A percentile compares a stretch with the other conserved stretches of the same genome.
These are phyloP conservation scores for Choreutis nemorana DNA, from an alignment of 2,888 invertebrate species.

Conservation along the genomic window DNA sequence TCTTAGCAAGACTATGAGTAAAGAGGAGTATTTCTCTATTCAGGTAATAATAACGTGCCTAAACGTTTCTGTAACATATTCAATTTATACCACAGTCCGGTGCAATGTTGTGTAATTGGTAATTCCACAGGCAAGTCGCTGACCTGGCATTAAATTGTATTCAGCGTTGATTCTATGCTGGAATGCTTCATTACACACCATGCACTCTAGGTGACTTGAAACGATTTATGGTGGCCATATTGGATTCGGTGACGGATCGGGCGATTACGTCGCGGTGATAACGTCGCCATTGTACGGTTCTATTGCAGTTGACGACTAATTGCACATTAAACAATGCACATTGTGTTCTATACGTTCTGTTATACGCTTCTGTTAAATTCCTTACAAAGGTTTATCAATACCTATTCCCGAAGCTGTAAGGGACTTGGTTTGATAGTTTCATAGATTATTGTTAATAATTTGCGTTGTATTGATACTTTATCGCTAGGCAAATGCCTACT, in stretches of 20 bases:
- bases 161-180: constrained; percentile 21
- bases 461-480: too few species aligned
- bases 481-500: too few species aligned
- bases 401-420: neutral
- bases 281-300: constrained; percentile 10
- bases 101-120: too few species aligned
- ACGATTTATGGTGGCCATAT: constrained; percentile 24
- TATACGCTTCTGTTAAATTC: neutral
- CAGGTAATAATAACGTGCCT: too few species aligned
- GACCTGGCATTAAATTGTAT: constrained; percentile 22
- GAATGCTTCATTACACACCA: constrained; percentile 22
- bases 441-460: too few species aligned
- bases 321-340: neutral
- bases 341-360: neutral
- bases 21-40: too few species aligned
- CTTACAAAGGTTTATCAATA: neutral
- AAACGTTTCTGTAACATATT: too few species aligned
- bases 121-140: constrained; percentile 8
- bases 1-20: too few species aligned
- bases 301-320: constrained; percentile 7
- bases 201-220: constrained; percentile 17
- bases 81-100: too few species aligned
- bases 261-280: constrained; percentile 14
- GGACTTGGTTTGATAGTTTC: constrained; percentile 5
- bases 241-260: constrained; percentile 21